Percentiles rank a stretch among this genome's conserved stretches.
Conservation (phyloP, 1,140 invertebrate species). For the Aphelenchoides besseyi region DNA sequence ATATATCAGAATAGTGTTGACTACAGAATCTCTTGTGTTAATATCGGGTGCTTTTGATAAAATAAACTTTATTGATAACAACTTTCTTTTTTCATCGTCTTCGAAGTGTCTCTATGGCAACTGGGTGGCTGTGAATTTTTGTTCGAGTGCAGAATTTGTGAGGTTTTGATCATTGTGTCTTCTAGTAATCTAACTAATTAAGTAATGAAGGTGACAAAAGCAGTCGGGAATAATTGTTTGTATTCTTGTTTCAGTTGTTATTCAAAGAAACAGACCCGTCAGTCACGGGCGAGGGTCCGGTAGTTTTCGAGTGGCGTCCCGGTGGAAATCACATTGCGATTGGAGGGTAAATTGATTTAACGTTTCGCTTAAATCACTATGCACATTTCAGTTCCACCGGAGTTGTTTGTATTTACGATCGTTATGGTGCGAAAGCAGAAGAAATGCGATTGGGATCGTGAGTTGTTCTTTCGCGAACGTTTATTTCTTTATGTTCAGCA, state of each 20-base stretch:
- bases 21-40: no score
- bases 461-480: conserved; percentile 36
- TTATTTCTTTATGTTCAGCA: conserved; percentile 65
- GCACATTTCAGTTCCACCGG: conserved; percentile 69
- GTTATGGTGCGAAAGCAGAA: conserved; percentile 81
- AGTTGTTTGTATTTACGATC: conserved; percentile 79
- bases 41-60: no score
- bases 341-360: conserved; percentile 62
- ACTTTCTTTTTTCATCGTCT: no score
- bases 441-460: conserved; percentile 80
- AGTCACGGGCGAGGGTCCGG: conserved; percentile 63
- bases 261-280: conserved; percentile 44
- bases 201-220: conserved; percentile 4
- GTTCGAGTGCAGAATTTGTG: not conserved
- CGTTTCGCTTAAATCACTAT: conserved; percentile 71
- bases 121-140: not conserved
- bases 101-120: not conserved
- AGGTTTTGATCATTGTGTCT: not conserved
- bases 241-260: conserved; percentile 20
- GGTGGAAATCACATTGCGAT: conserved; percentile 67
- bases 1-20: no score
- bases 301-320: conserved; percentile 66
- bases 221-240: no score
- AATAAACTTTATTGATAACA: no score
- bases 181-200: not conserved